Conservation (phyloP, 35 echinoderm and acorn worm genomes). For the Apostichopus japonicus region DNA sequence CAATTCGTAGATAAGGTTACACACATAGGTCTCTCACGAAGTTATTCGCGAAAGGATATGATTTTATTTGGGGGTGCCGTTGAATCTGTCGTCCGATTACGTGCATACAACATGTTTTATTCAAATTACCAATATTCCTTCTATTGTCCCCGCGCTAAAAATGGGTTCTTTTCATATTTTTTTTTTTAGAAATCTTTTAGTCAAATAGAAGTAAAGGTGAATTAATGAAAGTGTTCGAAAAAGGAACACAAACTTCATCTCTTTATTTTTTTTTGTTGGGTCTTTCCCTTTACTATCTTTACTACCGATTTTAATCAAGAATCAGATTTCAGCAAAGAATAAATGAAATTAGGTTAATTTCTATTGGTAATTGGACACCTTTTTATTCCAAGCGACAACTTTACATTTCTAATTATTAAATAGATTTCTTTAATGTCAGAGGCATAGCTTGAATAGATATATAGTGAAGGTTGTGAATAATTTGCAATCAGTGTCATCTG, state of each 20-base stretch:
- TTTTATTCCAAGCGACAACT: background rate
- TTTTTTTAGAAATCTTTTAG: background rate
- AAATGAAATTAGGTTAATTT: background rate
- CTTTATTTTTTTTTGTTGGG: too few species aligned
- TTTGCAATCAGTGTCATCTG: too few species aligned
- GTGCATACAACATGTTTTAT: background rate
- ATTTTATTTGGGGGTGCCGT: too few species aligned
- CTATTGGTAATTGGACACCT: background rate
- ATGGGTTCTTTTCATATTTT: background rate
- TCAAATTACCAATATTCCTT: background rate
- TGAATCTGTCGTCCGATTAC: background rate
- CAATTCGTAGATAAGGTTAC: background rate
- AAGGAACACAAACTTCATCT: too few species aligned
- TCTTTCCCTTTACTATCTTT: background rate
- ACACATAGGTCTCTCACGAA: background rate
- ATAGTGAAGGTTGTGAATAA: too few species aligned
- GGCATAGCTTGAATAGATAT: background rate
- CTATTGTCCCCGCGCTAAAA: background rate
- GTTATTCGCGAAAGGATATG: too few species aligned
- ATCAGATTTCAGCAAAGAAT: background rate
- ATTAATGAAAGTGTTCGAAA: too few species aligned
- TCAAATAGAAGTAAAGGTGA: too few species aligned
- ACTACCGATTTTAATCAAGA: background rate
- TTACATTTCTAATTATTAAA: background rate
- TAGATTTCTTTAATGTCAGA: background rate